A percentile compares a stretch with the other conserved stretches of the same genome.
These are phyloP conservation scores for Zenarchopterus dispar DNA, from an alignment of 2,797 vertebrate species.

Conservation along the genomic window DNA sequence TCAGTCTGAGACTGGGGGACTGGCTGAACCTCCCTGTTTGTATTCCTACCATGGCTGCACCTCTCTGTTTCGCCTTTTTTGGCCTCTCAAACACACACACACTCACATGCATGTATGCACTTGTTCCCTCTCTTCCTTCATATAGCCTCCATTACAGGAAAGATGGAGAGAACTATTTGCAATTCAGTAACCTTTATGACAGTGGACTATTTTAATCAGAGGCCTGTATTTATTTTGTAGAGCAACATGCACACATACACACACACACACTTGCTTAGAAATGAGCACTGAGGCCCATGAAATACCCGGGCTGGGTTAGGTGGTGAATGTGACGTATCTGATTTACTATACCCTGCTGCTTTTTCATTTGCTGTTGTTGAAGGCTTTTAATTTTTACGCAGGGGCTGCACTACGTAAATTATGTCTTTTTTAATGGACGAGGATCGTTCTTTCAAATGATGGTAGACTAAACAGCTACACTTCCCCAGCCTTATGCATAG, in stretches of 20 bases:
- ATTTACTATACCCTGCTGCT: conserved; percentile 86
- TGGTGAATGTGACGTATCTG: conserved; percentile 87
- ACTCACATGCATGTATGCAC: conserved; percentile 30
- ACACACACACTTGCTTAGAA: conserved; percentile 88
- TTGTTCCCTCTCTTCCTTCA: conserved; percentile 68
- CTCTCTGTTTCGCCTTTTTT: conserved; percentile 39
- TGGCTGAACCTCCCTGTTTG: conserved; percentile 87
- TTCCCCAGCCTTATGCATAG: neutral
- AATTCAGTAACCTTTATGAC: conserved; percentile 99
- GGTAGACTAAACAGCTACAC: conserved; percentile 19
- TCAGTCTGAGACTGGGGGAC: conserved; percentile 89
- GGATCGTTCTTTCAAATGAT: conserved; percentile 59
- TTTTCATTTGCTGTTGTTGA: conserved; percentile 92
- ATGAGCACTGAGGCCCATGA: conserved; percentile 88
- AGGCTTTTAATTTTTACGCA: conserved; percentile 93
- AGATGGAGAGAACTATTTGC: conserved; percentile 99
- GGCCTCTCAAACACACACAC: conserved; percentile 18
- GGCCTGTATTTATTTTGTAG: conserved; percentile 94
- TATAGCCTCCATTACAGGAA: conserved; percentile 97
- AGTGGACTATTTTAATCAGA: conserved; percentile 99
- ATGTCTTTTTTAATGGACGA: conserved; percentile 83
- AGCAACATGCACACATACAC: conserved; percentile 84
- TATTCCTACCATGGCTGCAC: conserved; percentile 89
- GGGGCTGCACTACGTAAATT: conserved; percentile 91
- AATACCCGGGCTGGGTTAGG: conserved; percentile 90